These are phyloP conservation scores for Parasteatoda lunata DNA, from an alignment of 2,888 invertebrate genomes.

Conservation along the genomic window DNA sequence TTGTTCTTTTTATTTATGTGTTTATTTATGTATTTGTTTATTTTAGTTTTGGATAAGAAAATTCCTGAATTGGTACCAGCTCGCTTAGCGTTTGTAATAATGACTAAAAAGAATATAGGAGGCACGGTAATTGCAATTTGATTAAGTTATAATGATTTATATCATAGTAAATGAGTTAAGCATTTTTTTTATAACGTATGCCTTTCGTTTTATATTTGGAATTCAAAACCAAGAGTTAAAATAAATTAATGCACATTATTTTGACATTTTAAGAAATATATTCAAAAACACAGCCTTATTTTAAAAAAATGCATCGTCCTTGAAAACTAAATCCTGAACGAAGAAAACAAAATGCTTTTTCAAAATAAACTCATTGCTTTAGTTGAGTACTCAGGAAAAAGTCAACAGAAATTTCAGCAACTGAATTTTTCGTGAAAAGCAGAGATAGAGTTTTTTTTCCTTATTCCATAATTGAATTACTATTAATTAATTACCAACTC, in stretches of 20 bases:
- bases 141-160: conserved; percentile 3
- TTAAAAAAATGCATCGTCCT: too few relatives aligned
- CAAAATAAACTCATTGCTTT: too few relatives aligned
- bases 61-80: conserved; percentile 7
- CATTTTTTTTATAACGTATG: not conserved
- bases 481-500: too few relatives aligned
- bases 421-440: too few relatives aligned
- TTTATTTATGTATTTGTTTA: too few relatives aligned
- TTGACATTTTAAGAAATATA: not conserved
- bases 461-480: too few relatives aligned
- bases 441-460: too few relatives aligned
- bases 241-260: not conserved
- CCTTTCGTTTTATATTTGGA: not conserved
- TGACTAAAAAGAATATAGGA: conserved; percentile 49
- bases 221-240: not conserved
- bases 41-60: conserved; percentile 8
- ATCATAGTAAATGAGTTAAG: not conserved
- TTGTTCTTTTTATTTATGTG: conserved; percentile 3
- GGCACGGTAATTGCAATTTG: conserved; percentile 45
- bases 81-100: conserved; percentile 43
- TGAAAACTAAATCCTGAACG: too few relatives aligned
- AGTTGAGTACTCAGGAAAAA: too few relatives aligned
- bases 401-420: too few relatives aligned
- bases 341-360: too few relatives aligned
- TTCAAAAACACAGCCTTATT: too few relatives aligned